phyloP scores from a whole-genome alignment of 2,888 invertebrate species.

The Aphidoletes aphidimyza region DNA sequence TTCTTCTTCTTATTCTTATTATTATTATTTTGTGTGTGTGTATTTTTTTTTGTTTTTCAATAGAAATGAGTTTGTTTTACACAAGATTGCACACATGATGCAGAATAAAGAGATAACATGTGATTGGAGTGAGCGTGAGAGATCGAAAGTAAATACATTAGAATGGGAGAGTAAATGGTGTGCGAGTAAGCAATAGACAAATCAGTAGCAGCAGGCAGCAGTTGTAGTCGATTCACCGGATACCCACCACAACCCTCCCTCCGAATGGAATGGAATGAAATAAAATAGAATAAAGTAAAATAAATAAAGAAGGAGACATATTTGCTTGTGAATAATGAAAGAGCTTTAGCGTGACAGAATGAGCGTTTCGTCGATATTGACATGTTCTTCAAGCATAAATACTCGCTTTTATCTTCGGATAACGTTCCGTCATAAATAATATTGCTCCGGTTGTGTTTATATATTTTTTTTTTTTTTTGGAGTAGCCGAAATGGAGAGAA shows the following conservation, averaged over 20 bases:
- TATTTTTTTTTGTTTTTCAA: not conserved
- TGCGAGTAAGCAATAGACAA: not conserved
- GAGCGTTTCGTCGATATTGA: slow-evolving; percentile 34
- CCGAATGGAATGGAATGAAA: not conserved
- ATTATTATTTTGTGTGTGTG: not conserved
- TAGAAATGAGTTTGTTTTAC: slow-evolving; percentile 2
- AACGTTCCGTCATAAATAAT: slow-evolving; percentile 3
- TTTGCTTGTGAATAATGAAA: slow-evolving; percentile 47
- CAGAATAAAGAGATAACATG: slow-evolving; percentile 10
- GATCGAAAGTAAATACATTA: not conserved
- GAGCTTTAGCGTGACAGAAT: slow-evolving; percentile 24
- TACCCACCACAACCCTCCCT: no score
- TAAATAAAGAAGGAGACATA: slow-evolving; percentile 6
- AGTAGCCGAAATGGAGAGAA: slow-evolving; percentile 11
- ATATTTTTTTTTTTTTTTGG: no score
- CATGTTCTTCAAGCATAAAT: slow-evolving; percentile 46
- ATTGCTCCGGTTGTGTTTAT: no score
- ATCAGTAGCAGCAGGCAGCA: no score
- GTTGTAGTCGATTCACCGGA: no score
- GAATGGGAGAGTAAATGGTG: not conserved
- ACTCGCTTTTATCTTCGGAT: slow-evolving; percentile 23
- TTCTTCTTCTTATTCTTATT: not conserved
- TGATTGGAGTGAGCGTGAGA: not conserved
- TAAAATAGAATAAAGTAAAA: slow-evolving; percentile 31
- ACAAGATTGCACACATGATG: slow-evolving; percentile 12